These are phyloP conservation scores for Gorsachius magnificus DNA, from an alignment of 2,797 vertebrate genomes.

Conservation along the genomic window DNA sequence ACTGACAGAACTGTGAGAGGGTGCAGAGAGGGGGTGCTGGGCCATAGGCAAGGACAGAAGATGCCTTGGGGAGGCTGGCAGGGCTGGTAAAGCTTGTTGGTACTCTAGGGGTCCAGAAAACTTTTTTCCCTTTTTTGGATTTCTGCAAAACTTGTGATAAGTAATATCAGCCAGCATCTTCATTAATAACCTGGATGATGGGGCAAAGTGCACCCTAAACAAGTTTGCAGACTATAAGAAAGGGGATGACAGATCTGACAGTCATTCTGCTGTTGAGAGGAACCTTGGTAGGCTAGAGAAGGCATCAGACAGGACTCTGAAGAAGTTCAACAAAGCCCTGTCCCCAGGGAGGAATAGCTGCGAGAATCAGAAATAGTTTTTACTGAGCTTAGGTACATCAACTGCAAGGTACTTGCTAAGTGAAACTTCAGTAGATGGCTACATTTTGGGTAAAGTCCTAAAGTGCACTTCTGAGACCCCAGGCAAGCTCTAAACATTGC, in stretches of 20 bases:
- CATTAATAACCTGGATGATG: not conserved
- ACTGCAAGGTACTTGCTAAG: not conserved
- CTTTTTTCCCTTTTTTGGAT: not conserved
- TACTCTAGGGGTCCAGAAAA: no score
- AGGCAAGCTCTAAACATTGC: not conserved
- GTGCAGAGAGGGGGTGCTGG: not conserved
- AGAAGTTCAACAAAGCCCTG: not conserved
- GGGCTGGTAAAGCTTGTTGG: not conserved
- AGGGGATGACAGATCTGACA: not conserved
- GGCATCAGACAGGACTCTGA: not conserved
- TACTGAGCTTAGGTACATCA: not conserved
- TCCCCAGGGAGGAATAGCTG: not conserved
- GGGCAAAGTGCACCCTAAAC: not conserved
- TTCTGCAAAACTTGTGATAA: not conserved
- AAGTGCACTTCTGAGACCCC: not conserved
- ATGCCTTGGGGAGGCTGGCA: accelerated
- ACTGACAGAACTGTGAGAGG: accelerated
- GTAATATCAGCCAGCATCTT: not conserved
- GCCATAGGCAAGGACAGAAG: not conserved
- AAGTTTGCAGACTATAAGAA: not conserved
- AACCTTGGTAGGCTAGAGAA: not conserved
- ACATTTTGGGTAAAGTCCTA: not conserved
- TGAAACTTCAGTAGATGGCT: not conserved
- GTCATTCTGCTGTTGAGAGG: not conserved
- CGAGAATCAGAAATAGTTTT: not conserved